Base-by-base conservation (phyloP, 1,140 invertebrate genomes). In the Globodera rostochiensis region DNA sequence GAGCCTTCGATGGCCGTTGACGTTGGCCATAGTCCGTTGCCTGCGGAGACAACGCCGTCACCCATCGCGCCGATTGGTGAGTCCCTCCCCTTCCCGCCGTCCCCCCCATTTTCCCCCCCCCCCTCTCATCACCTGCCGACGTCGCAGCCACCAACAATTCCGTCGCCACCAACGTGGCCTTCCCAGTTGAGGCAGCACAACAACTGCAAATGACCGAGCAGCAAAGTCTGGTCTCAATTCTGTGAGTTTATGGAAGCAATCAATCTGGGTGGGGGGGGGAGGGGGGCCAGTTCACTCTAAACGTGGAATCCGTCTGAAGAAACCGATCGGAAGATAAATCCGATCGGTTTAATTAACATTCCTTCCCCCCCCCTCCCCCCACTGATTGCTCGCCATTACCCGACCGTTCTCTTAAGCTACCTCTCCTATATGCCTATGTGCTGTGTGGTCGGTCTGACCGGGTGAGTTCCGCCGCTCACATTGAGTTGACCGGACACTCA, bases 361-460 rank as follows among this genome's bases (percentile, higher is more conserved):
- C 7, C 11, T 3, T 50, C 7, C 57, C 4, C 1, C 1, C 57
- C 57, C 57, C 8, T 60, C 15, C 57, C 4, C 57, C 15, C 15
- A 15, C 57, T 0, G 8, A 19, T 36, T 36, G 0, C 57, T 15
- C 1, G 57, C 1, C 57, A 60, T 15, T 60, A 15, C 13, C 57
- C 15, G 57, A 15, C 2, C 57, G 25, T 19, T 15, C 15, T 60
- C 57, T 60, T 60, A 11, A 71, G 69, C 25, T 86, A 87, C 79
- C 76, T 87, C 6, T 85, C 82, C 50, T 88, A 87, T 79, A 84
- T 88, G 86, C 87, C 87, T 15, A 71, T 88, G 46, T 88, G 87
- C 66, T 84, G 82, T 45, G 69, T 87, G 19, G 73, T 87, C 19
- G 86, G 86, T 13, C 77, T 87, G n/a, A 86, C 82, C 47, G 69